Base-by-base conservation (phyloP, 1,140 invertebrate genomes). In the Neelides sp. region DNA sequence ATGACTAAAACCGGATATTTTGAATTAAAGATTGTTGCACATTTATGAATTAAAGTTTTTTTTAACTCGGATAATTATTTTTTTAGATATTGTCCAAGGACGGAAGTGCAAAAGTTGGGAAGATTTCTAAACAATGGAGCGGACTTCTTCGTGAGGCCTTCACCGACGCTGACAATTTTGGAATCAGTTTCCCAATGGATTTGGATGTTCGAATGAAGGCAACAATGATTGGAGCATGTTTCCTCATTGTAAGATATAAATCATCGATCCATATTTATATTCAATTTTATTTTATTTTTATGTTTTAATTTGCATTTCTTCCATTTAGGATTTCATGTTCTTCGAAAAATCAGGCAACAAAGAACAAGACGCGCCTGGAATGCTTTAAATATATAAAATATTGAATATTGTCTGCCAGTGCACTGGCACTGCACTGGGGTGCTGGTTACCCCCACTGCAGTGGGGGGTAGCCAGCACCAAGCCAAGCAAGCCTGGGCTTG, bases 131-230 rank as follows among this genome's bases (percentile, higher is more conserved):
- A 62, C 75, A 83, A 60, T 86, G 82, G 81, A 73, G 78, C 3
- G 82, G 82, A 0, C 56, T 84, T 4, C 65, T 74, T 0, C 70
- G 76, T 22, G 82, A 85, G 68, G 63, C 75, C 2, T 83, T 85
- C 60, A 83, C 82, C 0, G 80, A 85, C 68, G 71, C 80, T 0
- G 81, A 86, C 64, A 76, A 79, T 59, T 88, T 87, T 66, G 81
- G 80, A 36, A 78, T 90, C 15, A 73, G 71, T 3, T 88, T 89
- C 66, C 84, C 84, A 1, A 69, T 80, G 62, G 82, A 88, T 64
- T 67, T 90, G 50, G 82, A 85, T 62, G 81, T 85, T 7, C 77
- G 78, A 58, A 80, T 85, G 64, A 91, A 90, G 64, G 83, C 84
- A 1, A 75, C 82, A 4, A 68, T 88, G 49, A 65, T 90, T 2